Conservation (phyloP, 1,140 invertebrate genomes). For the Philotrypesis tridentata region DNA sequence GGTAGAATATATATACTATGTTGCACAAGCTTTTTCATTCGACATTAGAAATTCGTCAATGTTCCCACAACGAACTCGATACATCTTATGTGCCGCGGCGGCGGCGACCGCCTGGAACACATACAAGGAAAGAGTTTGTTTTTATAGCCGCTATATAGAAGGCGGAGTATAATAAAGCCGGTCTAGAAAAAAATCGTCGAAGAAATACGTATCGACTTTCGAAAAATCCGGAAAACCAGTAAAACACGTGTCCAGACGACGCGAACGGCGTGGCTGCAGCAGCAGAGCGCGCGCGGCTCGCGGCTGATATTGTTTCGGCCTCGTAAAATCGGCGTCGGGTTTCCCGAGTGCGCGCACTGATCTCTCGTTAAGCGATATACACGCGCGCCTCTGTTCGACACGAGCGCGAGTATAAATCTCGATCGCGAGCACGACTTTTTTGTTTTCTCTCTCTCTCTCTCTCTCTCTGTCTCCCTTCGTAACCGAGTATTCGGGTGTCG, state of each 20-base stretch:
- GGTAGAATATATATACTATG: too few species aligned
- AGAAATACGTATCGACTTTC: conserved; percentile 52
- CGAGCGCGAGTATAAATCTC: conserved; percentile 21
- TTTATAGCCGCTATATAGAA: conserved; percentile 5
- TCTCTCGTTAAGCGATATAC: conserved; percentile 19
- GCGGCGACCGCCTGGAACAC: too few species aligned
- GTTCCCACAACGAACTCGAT: not conserved
- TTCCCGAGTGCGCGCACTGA: not conserved
- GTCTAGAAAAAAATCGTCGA: not conserved
- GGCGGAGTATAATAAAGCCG: not conserved
- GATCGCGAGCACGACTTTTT: not conserved
- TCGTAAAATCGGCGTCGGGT: conserved; percentile 37
- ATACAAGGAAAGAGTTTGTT: not conserved
- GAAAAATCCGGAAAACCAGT: conserved; percentile 52
- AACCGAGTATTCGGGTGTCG: not conserved
- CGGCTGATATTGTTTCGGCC: conserved; percentile 17
- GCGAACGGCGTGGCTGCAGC: too few species aligned
- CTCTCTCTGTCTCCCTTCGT: not conserved
- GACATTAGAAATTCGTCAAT: not conserved
- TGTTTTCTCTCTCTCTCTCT: not conserved
- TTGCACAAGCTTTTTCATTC: not conserved
- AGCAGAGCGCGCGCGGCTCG: not conserved
- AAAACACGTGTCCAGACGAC: conserved; percentile 55
- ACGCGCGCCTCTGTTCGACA: not conserved
- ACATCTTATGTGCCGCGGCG: not conserved